Conservation (phyloP, 2,113 vertebrate genomes). For the Laticauda laticaudata region DNA sequence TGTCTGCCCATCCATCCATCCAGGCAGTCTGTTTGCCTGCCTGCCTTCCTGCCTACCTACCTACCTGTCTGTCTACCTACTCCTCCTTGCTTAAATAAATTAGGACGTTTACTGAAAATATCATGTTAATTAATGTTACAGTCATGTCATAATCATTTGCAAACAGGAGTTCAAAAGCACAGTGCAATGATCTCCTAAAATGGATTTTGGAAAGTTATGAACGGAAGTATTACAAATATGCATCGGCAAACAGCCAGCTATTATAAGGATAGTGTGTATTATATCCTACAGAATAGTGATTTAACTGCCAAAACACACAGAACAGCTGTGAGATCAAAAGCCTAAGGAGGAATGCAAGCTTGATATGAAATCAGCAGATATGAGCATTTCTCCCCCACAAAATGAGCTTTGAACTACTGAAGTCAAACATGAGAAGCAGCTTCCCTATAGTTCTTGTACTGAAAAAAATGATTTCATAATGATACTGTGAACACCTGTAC, state of each 20-base stretch:
- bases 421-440: not conserved
- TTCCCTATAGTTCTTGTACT: not conserved
- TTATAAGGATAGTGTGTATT: not conserved
- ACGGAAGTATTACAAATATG: conserved; percentile 4
- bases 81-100: conserved; percentile 29
- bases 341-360: not conserved
- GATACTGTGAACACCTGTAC: not conserved
- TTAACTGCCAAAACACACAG: not conserved
- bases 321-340: not conserved
- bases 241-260: not conserved
- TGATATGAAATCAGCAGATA: not conserved
- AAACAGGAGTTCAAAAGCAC: not conserved
- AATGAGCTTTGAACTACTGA: not conserved
- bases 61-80: not conserved
- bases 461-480: not conserved
- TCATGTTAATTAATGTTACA: conserved; percentile 17
- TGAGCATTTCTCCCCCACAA: not conserved
- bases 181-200: not conserved
- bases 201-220: conserved; percentile 2
- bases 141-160: not conserved
- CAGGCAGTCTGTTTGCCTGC: too few species aligned
- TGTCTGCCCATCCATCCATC: too few species aligned
- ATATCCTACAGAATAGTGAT: not conserved
- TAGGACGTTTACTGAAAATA: conserved; percentile 27
- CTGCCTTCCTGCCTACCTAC: too few species aligned